Evolutionary conservation across 2,888 invertebrate genomes (phyloP), one percentile per base, ranked within the genome.

Genomic region (Phortica magna): DNA sequence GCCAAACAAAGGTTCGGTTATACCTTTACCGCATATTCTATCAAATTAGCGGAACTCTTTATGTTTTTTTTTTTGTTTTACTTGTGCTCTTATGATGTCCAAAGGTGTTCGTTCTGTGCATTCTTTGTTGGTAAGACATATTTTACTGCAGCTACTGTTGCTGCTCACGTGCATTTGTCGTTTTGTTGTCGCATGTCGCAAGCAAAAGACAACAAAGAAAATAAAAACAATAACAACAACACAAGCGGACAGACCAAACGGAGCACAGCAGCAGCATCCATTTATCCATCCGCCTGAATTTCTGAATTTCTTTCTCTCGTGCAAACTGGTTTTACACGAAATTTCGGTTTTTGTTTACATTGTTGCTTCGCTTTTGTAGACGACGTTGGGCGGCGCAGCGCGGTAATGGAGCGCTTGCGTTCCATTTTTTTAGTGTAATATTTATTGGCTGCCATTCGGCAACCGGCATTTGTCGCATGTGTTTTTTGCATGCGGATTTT

Each of bases 341-440:
- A 41, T 67, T 67, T 67, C 7, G 67, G 67, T 67, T 14, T 67
- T 67, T 67, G 67, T 67, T 67, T 67, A 67, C 67, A 67, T 17
- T 67, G 42, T 67, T 67, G 42, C 59, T 53, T 65, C 43, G 19
- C 48, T 41, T 61, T 43, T 43, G 42, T 10, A 3, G 22, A 31
- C 31, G 31, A 31, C 31, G 31, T 31, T 31, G 31, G 5, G 12
- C 43, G 22, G 64, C 12, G 64, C 22, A 22, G 42, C 22, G n/a
- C 0, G 41, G 5, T 31, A 57, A 12, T 17, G 42, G 39, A 73
- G 61, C 39, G 41, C 64, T 42, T 17, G 9, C 43, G 7, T 43
- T 43, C 31, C 22, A 19, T 64, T 17, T 12, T 53, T 71, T 71
- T 9, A 19, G 7, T 43, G 61, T 61, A 48, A 41, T 67, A 75